These are phyloP conservation scores for Ceuthmochares aereus DNA, from an alignment of 2,113 vertebrate genomes.

Conservation along the genomic window DNA sequence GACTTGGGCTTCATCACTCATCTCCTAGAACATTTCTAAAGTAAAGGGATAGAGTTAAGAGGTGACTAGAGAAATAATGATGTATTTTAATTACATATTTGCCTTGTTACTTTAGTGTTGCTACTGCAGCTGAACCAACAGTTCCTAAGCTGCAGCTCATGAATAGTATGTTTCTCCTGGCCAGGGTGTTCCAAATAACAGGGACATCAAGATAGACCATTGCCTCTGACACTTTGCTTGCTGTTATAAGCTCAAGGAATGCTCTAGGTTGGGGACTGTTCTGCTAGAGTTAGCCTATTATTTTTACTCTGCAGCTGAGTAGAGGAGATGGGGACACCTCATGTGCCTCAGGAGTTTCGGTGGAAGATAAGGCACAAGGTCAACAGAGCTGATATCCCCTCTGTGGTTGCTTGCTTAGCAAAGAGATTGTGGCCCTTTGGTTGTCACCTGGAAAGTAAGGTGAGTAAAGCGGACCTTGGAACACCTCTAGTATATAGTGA, in stretches of 20 bases:
- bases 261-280: not conserved
- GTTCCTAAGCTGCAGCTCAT: not conserved
- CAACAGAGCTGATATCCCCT: not conserved
- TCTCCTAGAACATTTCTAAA: not conserved
- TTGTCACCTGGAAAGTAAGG: not conserved
- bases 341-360: fast-evolving
- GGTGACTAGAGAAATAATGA: not conserved
- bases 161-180: fast-evolving
- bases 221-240: not conserved
- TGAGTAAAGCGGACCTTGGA: no score
- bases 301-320: not conserved
- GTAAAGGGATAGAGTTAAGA: not conserved
- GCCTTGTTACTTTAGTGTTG: not conserved
- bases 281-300: not conserved
- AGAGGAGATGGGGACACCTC: not conserved
- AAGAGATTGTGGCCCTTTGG: not conserved
- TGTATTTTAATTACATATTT: not conserved
- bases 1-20: not conserved
- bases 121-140: not conserved
- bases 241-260: not conserved
- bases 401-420: not conserved
- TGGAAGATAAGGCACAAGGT: not conserved
- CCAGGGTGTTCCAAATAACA: not conserved
- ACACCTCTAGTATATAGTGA: not conserved
- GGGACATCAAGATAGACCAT: not conserved